Percentiles rank a stretch among this genome's conserved stretches.
Evolutionary conservation across 2,797 vertebrate species (phyloP).

Genomic region (Prunella strophiata): DNA sequence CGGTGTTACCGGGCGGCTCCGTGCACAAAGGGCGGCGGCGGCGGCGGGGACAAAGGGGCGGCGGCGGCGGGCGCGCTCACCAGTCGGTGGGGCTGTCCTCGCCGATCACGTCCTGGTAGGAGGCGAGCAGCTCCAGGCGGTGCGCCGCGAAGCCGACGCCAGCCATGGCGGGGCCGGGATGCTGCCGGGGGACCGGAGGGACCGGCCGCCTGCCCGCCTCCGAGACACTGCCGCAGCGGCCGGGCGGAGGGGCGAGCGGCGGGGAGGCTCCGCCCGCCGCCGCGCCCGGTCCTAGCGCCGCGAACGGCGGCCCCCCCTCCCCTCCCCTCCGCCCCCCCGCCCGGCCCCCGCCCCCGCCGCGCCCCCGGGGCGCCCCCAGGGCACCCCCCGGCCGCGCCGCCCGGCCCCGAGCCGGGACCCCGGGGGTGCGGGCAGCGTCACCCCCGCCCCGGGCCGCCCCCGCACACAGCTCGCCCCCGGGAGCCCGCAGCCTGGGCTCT

Average conservation of each 20-base stretch:
- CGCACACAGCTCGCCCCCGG: background rate
- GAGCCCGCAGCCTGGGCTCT: background rate
- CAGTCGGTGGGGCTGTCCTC: constrained; percentile 85
- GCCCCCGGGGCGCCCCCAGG: background rate
- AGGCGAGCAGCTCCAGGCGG: constrained; percentile 82
- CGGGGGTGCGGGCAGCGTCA: background rate
- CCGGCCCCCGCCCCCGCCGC: background rate
- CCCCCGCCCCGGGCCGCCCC: background rate
- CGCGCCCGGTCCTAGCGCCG: constrained; percentile 75
- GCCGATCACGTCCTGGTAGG: constrained; percentile 95
- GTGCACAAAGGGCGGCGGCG: constrained; percentile 38
- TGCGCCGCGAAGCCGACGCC: constrained; percentile 91
- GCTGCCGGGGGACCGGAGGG: constrained; percentile 55
- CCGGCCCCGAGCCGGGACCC: background rate
- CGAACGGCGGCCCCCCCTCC: background rate
- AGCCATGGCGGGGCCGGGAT: constrained; percentile 58
- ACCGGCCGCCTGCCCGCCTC: constrained; percentile 69
- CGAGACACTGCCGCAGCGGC: constrained; percentile 73
- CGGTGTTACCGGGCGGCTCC: constrained; percentile 28
- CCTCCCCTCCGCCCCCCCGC: background rate
- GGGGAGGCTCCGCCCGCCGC: constrained; percentile 39
- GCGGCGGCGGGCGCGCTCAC: constrained; percentile 79
- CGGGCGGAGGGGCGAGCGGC: constrained; percentile 62
- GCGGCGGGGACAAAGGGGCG: constrained; percentile 41
- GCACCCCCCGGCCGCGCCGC: background rate